These are phyloP conservation scores for Chaitophorus viminalis DNA, from an alignment of 2,888 invertebrate species.

Conservation along the genomic window DNA sequence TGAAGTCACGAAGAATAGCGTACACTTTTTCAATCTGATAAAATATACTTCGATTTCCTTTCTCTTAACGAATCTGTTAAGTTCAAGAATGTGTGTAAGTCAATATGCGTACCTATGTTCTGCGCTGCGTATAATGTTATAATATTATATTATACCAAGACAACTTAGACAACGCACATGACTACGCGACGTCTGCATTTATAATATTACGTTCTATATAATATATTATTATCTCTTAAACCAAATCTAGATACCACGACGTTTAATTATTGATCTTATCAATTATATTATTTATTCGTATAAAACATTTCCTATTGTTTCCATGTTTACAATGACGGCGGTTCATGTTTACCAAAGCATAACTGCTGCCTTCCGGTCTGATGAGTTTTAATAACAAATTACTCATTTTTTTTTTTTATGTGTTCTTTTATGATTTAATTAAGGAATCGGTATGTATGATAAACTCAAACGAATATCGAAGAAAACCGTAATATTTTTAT, in stretches of 20 bases:
- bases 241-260: background rate
- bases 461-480: background rate
- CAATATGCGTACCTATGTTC: background rate
- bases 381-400: slow-evolving; percentile 41
- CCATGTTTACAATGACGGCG: slow-evolving; percentile 13
- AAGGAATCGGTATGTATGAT: background rate
- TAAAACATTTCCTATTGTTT: slow-evolving; percentile 43
- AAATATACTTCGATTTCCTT: slow-evolving; percentile 35
- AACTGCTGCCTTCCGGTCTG: slow-evolving; percentile 32
- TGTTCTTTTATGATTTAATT: slow-evolving; percentile 22
- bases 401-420: background rate
- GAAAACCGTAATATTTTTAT: background rate
- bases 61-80: slow-evolving; percentile 27
- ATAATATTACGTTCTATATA: background rate
- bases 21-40: slow-evolving; percentile 12
- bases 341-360: slow-evolving; percentile 31
- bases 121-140: no score
- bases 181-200: background rate
- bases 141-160: no score
- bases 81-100: slow-evolving; percentile 28
- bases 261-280: slow-evolving; percentile 43
- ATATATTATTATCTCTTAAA: background rate
- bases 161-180: background rate
- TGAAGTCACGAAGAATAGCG: slow-evolving; percentile 4
- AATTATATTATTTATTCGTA: slow-evolving; percentile 11